Base-by-base conservation (phyloP, 2,888 invertebrate genomes). In the Apodemia zela region DNA sequence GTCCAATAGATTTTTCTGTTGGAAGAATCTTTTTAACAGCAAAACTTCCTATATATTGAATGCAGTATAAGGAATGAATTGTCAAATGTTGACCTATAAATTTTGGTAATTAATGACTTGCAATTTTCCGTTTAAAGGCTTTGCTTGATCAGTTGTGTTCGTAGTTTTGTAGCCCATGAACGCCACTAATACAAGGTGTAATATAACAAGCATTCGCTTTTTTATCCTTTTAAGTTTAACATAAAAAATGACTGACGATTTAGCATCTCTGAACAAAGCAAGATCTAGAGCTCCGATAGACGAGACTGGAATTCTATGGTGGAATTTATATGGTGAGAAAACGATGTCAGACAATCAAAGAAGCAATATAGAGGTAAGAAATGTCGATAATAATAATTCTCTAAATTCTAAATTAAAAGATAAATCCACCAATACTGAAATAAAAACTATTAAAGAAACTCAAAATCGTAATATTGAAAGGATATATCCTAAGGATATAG, bases 251-350 rank as follows among this genome's bases (percentile, higher is more conserved):
- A 69, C 73, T 51, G 75, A 79, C 57, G 60, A 62, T 61, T 65
- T 71, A 13, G 79, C 74, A 69, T 77, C 81, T 8, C 68, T 79
- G 29, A 76, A 80, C 67, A 76, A 80, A 10, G 83, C 90, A 4
- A 74, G 90, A 71, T 91, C 89, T 59, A 80, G 91, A 75, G 82
- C 79, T 59, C 91, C 90, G 11, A 79, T 91, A 63, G 78, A 85
- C 65, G 73, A 76, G 68, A 71, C 72, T 29, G 85, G 82, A 1
- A 73, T 80, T 6, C 74, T 65, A 60, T 84, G 86, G 82, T 91
- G 90, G 91, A 76, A 89, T 11, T 29, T 18, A 8, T 35, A 18
- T 59, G 47, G 58, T 29, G 59, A 47, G 6, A 47, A 33, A 18
- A 18, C 18, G 47, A 21, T 15, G 18, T 0, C 18, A 29, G 11